phyloP scores from a whole-genome alignment of 2,797 vertebrate species.

The Tokudaia muenninki region DNA sequence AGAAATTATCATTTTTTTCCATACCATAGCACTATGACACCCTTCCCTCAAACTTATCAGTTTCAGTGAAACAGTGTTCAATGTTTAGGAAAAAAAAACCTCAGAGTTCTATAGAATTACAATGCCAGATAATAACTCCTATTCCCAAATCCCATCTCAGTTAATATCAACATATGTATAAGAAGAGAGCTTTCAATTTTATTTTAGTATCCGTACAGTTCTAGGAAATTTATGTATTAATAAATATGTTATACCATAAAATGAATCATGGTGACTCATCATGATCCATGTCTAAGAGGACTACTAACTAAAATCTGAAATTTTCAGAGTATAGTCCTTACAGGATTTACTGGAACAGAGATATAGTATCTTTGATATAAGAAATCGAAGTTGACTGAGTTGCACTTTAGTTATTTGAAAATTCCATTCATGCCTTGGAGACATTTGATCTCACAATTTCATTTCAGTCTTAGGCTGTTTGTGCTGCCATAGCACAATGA shows the following conservation, averaged over 20 bases:
- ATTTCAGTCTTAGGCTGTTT: not conserved
- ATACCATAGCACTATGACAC: not conserved
- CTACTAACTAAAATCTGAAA: not conserved
- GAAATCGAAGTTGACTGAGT: not conserved
- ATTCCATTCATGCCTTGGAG: not conserved
- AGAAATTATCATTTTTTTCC: not conserved
- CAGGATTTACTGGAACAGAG: not conserved
- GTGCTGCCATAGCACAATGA: not conserved
- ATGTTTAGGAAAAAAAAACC: not conserved
- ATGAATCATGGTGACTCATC: conserved; percentile 45
- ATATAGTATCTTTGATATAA: not conserved
- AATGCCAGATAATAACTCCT: not conserved
- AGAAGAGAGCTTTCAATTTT: not conserved
- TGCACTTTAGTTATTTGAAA: not conserved
- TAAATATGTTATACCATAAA: not conserved
- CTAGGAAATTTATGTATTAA: not conserved
- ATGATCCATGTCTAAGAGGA: not conserved
- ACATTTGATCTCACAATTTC: conserved; percentile 5
- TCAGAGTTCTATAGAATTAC: not conserved
- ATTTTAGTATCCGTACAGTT: not conserved
- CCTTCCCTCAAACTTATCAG: not conserved
- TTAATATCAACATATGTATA: not conserved
- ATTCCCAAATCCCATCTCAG: not conserved
- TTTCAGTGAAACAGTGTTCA: not conserved
- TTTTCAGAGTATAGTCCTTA: not conserved